Evolutionary conservation across 2,888 invertebrate species (phyloP), one percentile per base, ranked within the genome.

Genomic region (Hetaerina titia): DNA sequence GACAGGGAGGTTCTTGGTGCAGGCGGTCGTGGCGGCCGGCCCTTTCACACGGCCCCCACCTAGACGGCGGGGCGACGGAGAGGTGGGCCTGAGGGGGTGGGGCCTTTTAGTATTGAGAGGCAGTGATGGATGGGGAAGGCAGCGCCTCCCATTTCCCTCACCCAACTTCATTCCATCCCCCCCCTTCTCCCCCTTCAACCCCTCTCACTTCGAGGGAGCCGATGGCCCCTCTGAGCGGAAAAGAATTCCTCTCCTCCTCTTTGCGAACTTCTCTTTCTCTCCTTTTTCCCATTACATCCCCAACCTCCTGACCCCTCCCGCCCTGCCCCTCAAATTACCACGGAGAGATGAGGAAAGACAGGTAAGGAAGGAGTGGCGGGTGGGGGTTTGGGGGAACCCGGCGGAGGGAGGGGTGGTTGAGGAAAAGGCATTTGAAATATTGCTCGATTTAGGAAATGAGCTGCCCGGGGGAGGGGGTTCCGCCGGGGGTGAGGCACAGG

Each of bases 391-490:
- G 0, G 25, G 64, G 45, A 8, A 45, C 45, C 45, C 45, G 90
- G 64, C 17, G 64, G 22, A 6, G 31, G 5, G 25, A 45, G 64
- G 90, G 90, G 90, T 63, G 90, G 25, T 81, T 81, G 81, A 81
- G 81, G 64, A 90, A 31, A 45, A 45, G 90, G 63, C 31, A 45
- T 69, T 63, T 90, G 90, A 90, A 69, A 90, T 90, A 90, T 90
- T 90, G 64, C 64, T 90, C 90, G 90, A 90, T 90, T 90, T 90
- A 90, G 64, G 63, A 90, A 90, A 90, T 90, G 90, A 90, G 90
- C 19, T 90, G 90, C 45, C 57, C 89, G 22, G 57, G n/a, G 13
- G 89, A 22, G 15, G 89, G 89, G 69, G 69, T 69, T 69, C 19
- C 19, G 69, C 19, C 19, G 13, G n/a, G 69, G 2, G 7, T 81